Evolutionary conservation across 2,797 vertebrate species (phyloP), one percentile per base, ranked within the genome.

Genomic region (Tragopan temminckii): DNA sequence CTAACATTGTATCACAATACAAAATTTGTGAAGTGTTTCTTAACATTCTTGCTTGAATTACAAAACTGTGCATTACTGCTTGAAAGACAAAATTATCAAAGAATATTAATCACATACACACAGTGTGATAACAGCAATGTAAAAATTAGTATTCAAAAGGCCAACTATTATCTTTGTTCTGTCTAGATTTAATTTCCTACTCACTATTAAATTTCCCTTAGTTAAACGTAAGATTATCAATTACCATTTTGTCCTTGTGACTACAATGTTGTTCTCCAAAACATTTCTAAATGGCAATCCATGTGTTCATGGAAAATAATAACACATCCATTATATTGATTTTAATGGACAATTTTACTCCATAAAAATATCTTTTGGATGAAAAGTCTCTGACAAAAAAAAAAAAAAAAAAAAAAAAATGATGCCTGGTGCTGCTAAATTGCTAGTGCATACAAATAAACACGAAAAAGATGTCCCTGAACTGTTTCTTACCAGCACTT

Each of bases 81-180:
- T 82, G 38, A 59, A 87, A 62, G 35, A 89, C 72, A 14, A 82
- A 55, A 72, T 69, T 80, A 45, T 15, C 33, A 50, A 63, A 43
- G 29, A 63, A 77, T 69, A 64, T 13, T 64, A 71, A 33, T 62
- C 11, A n/a, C 11, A 43, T 13, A 19, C 11, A n/a, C 11, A 43
- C 16, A 19, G 17, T 68, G 71, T 36, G 4, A 0, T 42, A 45
- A 23, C 11, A 85, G 7, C 21, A 67, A 27, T 48, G 23, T 46
- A 67, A 88, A 85, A 93, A 77, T 31, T 53, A 62, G 10, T 80
- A 74, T 64, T 85, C 8, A 52, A n/a, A 52, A 91, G 74, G 15
- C 4, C 4, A 48, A 23, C 9, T 57, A 40, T 81, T 87, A 25
- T 23, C 45, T 69, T 66, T 80, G 29, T 58, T 72, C 50, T 42